Evolutionary conservation across 2,113 vertebrate genomes (phyloP).

Genomic region (Ictalurus punctatus): DNA sequence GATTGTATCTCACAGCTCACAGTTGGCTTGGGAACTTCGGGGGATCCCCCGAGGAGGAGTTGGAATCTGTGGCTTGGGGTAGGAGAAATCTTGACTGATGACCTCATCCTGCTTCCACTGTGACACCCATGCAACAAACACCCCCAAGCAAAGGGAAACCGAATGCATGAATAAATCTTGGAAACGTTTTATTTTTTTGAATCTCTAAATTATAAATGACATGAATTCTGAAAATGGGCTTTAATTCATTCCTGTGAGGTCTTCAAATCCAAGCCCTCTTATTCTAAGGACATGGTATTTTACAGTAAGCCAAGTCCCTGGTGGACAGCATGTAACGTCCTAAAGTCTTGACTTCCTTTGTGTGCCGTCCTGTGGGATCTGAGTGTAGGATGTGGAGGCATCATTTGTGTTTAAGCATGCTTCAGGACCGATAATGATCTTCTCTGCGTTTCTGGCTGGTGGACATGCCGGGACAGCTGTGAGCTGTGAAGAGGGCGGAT

Average conservation of each 20-base stretch:
- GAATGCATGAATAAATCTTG: not conserved
- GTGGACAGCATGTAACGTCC: constrained; percentile 16
- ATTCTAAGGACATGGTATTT: not conserved
- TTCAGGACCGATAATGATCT: constrained; percentile 41
- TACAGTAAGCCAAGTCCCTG: constrained; percentile 16
- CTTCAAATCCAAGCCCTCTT: not conserved
- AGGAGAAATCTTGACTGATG: not conserved
- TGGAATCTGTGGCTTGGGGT: not conserved
- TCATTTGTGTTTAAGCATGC: constrained; percentile 33
- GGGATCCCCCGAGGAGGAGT: not conserved
- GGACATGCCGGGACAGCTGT: constrained; percentile 52
- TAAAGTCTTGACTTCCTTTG: constrained; percentile 36
- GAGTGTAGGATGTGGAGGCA: constrained; percentile 29
- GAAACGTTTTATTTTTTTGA: not conserved
- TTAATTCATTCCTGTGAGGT: not conserved
- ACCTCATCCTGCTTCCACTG: not conserved
- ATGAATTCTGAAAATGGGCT: not conserved
- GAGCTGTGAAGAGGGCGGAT: constrained; percentile 34
- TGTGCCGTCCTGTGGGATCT: constrained; percentile 37
- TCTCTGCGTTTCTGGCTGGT: constrained; percentile 27
- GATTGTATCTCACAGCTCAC: not conserved
- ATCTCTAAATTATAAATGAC: not conserved
- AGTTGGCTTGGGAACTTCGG: not conserved
- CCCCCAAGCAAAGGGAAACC: not conserved
- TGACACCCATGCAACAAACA: too few species aligned